Conservation (phyloP, 2,113 vertebrate species). For the Neopipo cinnamomea region DNA sequence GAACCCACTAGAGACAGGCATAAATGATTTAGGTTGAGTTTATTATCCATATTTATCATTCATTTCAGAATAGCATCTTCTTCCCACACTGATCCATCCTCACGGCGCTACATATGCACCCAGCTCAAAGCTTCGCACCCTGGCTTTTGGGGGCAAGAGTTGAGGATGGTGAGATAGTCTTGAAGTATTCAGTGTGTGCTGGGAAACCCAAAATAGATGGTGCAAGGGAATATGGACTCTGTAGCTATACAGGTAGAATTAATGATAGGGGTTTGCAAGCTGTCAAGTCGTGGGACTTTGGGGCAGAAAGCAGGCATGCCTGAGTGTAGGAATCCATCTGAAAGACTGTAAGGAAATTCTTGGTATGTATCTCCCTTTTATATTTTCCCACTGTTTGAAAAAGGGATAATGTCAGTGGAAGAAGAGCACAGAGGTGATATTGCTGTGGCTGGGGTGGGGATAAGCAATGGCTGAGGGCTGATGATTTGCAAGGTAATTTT, state of each 20-base stretch:
- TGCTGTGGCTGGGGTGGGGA: not conserved
- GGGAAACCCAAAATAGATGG: slow-evolving; percentile 22
- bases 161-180: not conserved
- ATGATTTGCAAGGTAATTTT: not conserved
- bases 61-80: slow-evolving; percentile 60
- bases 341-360: not conserved
- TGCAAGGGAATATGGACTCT: not conserved
- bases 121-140: slow-evolving; percentile 23
- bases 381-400: not conserved
- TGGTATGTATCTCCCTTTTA: not conserved
- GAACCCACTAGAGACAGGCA: slow-evolving; percentile 44
- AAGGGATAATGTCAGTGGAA: not conserved
- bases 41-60: slow-evolving; percentile 56
- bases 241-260: not conserved
- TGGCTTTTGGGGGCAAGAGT: slow-evolving; percentile 46
- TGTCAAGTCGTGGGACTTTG: not conserved
- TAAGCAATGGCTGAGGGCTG: not conserved
- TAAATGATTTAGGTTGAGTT: slow-evolving; percentile 49
- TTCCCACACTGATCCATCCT: slow-evolving; percentile 38
- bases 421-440: not conserved
- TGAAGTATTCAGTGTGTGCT: not conserved
- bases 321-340: not conserved
- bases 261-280: not conserved
- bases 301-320: not conserved
- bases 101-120: not conserved